phyloP scores from a whole-genome alignment of 2,113 vertebrate species.

The Balaeniceps rex region DNA sequence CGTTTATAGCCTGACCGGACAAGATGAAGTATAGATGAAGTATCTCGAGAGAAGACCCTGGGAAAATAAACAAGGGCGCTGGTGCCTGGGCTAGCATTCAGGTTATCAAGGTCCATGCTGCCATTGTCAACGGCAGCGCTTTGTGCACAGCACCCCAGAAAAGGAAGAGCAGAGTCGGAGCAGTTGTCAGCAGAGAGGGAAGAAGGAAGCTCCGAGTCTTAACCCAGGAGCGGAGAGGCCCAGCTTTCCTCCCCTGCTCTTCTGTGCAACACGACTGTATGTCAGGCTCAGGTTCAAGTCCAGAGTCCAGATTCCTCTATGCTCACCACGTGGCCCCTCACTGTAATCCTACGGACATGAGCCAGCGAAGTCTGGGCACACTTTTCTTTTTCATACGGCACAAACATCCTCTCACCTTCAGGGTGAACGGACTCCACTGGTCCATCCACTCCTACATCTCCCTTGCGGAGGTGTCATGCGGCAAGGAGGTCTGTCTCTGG shows the following conservation, averaged over 20 bases:
- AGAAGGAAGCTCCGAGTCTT: not conserved
- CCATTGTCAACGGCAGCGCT: not conserved
- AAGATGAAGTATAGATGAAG: not conserved
- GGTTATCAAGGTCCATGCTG: not conserved
- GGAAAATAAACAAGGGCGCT: not conserved
- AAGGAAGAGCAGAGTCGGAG: not conserved
- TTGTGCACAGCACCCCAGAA: not conserved
- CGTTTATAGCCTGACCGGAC: not conserved
- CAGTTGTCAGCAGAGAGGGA: not conserved
- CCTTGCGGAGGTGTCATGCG: not conserved
- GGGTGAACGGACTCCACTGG: not conserved
- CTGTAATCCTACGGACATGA: not conserved
- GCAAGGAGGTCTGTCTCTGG: not conserved
- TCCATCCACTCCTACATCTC: not conserved
- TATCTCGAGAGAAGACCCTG: not conserved
- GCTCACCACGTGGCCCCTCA: not conserved
- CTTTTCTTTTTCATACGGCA: not conserved
- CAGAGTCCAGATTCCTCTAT: not conserved
- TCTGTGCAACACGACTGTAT: not conserved
- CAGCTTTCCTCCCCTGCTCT: not conserved
- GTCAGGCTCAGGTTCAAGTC: not conserved
- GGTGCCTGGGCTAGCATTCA: not conserved
- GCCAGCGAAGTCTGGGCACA: not conserved
- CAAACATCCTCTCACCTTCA: not conserved
- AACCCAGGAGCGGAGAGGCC: not conserved